Evolutionary conservation across 2,888 invertebrate genomes (phyloP), one percentile per base, ranked within the genome.

Genomic region (Drosophila subsilvestris): DNA sequence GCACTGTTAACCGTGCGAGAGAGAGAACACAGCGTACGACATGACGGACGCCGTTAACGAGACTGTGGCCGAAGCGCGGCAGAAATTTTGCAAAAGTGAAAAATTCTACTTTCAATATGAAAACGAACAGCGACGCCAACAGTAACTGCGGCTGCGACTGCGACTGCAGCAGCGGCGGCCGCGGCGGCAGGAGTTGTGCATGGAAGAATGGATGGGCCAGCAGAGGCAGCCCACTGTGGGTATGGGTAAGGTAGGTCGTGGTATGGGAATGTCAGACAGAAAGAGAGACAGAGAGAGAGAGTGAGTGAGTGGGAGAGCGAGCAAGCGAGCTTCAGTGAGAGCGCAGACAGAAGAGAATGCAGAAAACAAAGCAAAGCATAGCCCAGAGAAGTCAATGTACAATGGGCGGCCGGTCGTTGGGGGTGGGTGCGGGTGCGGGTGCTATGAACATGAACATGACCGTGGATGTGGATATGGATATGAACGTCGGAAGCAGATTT

Each of bases 191-290:
- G 85, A 85, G 85, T 82, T 83, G 84, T 83, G 86, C 86, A 86
- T 75, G 74, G 68, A 83, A 75, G 73, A 79, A 73, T 79, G 73
- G 74, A 68, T 72, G 65, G 75, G 73, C 68, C 62, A 70, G 75
- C 69, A 81, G 89, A 84, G 86, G 88, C 88, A 90, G 87, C 81
- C 75, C 81, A 88, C 76, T 89, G 85, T 87, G 89, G 90, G 91
- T 91, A 88, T 91, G 91, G 91, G 91, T 91, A 91, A 91, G 91
- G 91, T 91, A 91, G 91, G 91, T 91, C 91, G 91, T 89, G 91
- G 90, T 90, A 88, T 89, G 90, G 86, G 80, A 75, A 74, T 83
- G 67, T 65, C 58, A 49, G 22, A 60, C 63, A 54, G 55, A 61
- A 45, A 25, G 25, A 25, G 25, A 48, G 43, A 49, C 29, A n/a